Base-by-base conservation (phyloP, 2,888 invertebrate species). In the Agriopis aurantiaria region DNA sequence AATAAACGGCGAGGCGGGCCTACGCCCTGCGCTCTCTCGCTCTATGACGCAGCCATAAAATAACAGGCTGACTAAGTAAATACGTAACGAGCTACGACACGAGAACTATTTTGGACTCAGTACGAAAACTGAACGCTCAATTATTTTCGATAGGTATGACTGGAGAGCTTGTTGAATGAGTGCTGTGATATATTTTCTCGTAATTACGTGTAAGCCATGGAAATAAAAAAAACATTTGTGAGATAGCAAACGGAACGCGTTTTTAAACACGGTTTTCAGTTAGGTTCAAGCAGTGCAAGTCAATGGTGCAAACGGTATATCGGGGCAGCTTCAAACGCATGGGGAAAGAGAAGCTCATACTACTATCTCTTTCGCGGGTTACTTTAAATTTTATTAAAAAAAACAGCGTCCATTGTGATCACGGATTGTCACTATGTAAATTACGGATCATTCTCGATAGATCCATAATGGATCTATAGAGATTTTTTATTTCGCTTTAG, bases 11-110 rank as follows among this genome's bases (percentile, higher is more conserved):
- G 41, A 33, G 53, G 68, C 69, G 66, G 53, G 70, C 66, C 63
- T 33, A 56, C 69, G 62, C 65, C 65, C 43, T 10, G 60, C 43
- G 53, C 62, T 45, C 23, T n/a, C 10, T 17, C 23, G 11, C 12
- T 17, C 56, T 75, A 81, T 85, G 85, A 86, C 85, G 85, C 83
- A 80, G 80, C 69, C 68, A 74, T 77, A 68, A 80, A 82, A 82
- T 81, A 82, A 81, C 82, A 76, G 78, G 61, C 78, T 85, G 82
- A 83, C 81, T 85, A 85, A 85, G 76, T 74, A 82, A 76, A 77
- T 73, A 80, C 82, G 78, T 80, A 79, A 78, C 73, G 58, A 69
- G 72, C 74, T 77, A 77, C 77, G 79, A 80, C 78, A 81, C 77
- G 68, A 69, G 72, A 17, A 61, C 81, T 85, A 82, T 85, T 85